Evolutionary conservation across 2,888 invertebrate genomes (phyloP), one percentile per base, ranked within the genome.

Genomic region (Folsomia manolachei): DNA sequence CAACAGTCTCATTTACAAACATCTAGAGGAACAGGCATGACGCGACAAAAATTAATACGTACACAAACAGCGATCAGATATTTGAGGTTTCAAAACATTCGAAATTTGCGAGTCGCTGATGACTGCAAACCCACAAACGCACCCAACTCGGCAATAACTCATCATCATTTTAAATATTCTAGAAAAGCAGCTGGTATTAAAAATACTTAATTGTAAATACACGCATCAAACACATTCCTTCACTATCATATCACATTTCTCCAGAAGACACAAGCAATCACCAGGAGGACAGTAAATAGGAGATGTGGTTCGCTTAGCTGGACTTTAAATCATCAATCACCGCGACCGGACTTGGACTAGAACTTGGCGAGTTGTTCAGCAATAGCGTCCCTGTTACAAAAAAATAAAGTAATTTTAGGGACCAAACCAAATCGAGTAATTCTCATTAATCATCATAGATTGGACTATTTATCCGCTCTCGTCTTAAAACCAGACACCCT

Each of bases 321-420:
- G 39, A 39, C 39, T 39, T 39, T 14, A 39, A 39, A 14, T 39
- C 39, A 14, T 39, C 39, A 14, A 9, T 14, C 4, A 39, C 39
- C n/a, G n/a, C n/a, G 7, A 39, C 39, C 39, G 39, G 39, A 39
- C 14, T 14, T 39, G 39, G 39, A 39, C 39, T 39, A 39, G 39
- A 39, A 4, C 7, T 14, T 9, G 39, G 9, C 60, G 19, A 19
- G n/a, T 14, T 27, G 14, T 27, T 61, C 63, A 70, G 18, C 19
- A 70, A 26, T n/a, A 70, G 63, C 25, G 70, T 70, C n/a, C 70
- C 70, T 70, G 52, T 63, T 23, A 24, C 4, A 39, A 39, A 39
- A 39, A 39, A 39, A 14, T 53, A 14, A 60, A 21, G 7, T 60
- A 21, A 7, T n/a, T 19, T 60, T 7, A 60, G 60, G 25, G 67